Percentiles rank a stretch among this genome's conserved stretches.
phyloP scores from a whole-genome alignment of 2,797 vertebrate genomes.

The Manis pentadactyla region DNA sequence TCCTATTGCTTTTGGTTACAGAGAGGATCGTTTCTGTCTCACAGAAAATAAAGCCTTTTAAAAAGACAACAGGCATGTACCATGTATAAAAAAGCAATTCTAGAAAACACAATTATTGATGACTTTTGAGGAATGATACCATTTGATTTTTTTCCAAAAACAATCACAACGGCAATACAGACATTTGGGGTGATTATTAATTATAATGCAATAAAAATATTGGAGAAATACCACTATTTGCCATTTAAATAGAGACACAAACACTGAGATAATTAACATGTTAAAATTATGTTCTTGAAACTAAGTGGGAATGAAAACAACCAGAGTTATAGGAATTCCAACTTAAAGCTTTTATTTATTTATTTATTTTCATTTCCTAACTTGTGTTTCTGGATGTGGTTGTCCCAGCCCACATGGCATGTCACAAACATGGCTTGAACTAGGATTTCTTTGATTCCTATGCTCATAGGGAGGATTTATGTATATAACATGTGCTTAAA shows the following conservation, averaged over 20 bases:
- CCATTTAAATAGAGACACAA: background rate
- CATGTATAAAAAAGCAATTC: background rate
- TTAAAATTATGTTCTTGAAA: fast-evolving
- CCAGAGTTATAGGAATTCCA: background rate
- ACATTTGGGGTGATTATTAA: conserved; percentile 64
- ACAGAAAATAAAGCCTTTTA: background rate
- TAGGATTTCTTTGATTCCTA: background rate
- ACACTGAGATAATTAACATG: fast-evolving
- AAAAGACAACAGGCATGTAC: conserved; percentile 66
- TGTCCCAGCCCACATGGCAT: background rate
- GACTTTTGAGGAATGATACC: conserved; percentile 63
- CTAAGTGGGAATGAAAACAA: background rate
- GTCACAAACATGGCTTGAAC: background rate
- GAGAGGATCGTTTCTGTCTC: conserved; percentile 65
- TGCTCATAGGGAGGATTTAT: conserved; percentile 57
- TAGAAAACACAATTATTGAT: conserved; percentile 62
- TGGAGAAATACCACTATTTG: conserved; percentile 20
- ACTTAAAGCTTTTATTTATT: background rate
- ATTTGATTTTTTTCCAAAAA: conserved; percentile 55
- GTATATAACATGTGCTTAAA: conserved; percentile 60
- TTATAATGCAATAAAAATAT: conserved; percentile 65
- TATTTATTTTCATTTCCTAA: background rate
- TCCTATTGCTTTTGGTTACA: background rate
- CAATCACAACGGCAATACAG: conserved; percentile 63
- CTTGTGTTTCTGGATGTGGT: background rate